These are phyloP conservation scores for Steatornis caripensis DNA, from an alignment of 2,113 vertebrate genomes.

Conservation along the genomic window DNA sequence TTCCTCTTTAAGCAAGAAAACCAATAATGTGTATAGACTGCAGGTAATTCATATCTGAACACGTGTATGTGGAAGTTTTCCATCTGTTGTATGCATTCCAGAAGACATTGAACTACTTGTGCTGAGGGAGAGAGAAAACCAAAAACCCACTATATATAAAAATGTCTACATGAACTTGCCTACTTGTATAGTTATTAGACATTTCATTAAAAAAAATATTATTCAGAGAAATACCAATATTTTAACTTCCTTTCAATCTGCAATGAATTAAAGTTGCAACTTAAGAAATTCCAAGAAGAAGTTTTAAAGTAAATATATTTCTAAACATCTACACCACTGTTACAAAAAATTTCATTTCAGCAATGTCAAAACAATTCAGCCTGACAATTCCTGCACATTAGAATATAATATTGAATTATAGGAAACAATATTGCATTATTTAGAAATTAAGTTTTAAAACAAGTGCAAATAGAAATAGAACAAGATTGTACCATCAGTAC, in stretches of 20 bases:
- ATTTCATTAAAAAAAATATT: not conserved
- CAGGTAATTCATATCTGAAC: not conserved
- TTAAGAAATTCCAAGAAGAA: not conserved
- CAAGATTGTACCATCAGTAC: not conserved
- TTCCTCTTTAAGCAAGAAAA: not conserved
- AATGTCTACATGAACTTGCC: not conserved
- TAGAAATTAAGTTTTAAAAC: constrained; percentile 3
- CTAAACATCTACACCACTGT: not conserved
- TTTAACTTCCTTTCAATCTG: not conserved
- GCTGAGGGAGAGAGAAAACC: not conserved
- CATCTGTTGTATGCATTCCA: not conserved
- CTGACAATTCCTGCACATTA: not conserved
- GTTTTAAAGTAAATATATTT: not conserved
- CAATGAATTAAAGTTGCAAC: not conserved
- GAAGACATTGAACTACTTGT: not conserved
- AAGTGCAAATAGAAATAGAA: not conserved
- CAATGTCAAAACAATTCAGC: not conserved
- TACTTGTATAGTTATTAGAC: not conserved
- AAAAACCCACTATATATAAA: fast-evolving
- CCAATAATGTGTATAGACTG: not conserved
- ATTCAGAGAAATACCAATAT: not conserved
- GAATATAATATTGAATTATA: not conserved
- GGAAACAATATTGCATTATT: not conserved
- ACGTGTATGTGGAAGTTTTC: not conserved
- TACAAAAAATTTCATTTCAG: not conserved